A percentile compares a stretch with the other conserved stretches of the same genome.
phyloP scores from a whole-genome alignment of 2,113 vertebrate species.

The Phylloscopus whistleri region DNA sequence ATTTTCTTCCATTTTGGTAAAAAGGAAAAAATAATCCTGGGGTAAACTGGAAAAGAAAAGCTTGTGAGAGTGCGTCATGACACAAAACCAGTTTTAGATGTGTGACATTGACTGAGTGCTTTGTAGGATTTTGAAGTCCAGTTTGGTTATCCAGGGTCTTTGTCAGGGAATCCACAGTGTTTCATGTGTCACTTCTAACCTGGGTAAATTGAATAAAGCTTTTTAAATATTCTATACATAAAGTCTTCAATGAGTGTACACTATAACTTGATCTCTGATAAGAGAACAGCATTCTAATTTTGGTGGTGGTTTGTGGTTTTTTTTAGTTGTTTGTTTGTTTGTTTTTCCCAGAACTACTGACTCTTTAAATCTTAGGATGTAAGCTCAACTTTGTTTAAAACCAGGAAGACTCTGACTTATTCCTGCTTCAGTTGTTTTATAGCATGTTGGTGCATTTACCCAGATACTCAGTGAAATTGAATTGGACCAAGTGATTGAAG shows the following conservation, averaged over 20 bases:
- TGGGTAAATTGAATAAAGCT: neutral
- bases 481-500: neutral
- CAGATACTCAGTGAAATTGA: neutral
- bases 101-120: neutral
- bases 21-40: neutral
- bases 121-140: neutral
- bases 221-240: neutral
- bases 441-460: neutral
- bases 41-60: neutral
- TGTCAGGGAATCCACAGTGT: neutral
- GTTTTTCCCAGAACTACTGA: neutral
- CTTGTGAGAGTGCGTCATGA: neutral
- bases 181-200: neutral
- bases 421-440: neutral
- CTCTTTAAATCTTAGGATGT: neutral
- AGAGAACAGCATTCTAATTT: neutral
- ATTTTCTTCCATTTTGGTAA: neutral
- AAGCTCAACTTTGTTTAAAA: neutral
- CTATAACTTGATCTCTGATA: neutral
- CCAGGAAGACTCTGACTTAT: neutral
- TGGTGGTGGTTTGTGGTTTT: neutral
- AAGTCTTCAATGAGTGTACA: neutral
- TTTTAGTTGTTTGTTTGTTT: neutral
- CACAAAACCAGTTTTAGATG: neutral
- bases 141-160: neutral